These are phyloP conservation scores for Eospalax fontanierii DNA, from an alignment of 2,797 vertebrate genomes.

Conservation along the genomic window DNA sequence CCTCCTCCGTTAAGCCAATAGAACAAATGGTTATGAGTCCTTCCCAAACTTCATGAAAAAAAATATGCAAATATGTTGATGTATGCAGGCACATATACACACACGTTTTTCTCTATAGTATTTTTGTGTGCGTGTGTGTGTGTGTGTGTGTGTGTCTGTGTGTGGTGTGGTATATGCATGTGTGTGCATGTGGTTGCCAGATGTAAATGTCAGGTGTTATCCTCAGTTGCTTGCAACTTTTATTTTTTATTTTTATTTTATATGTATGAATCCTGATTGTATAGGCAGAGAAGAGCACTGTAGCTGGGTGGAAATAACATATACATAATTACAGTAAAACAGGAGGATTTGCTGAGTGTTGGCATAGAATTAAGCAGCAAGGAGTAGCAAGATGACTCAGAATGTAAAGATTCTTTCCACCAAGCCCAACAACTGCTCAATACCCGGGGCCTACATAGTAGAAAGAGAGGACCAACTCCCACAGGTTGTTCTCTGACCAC, in stretches of 20 bases:
- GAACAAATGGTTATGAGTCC: too few species aligned
- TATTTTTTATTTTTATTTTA: background rate
- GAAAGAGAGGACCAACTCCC: background rate
- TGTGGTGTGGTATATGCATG: background rate
- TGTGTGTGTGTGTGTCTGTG: background rate
- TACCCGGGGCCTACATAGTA: too few species aligned
- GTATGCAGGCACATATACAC: too few species aligned
- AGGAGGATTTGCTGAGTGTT: background rate
- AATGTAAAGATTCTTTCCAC: background rate
- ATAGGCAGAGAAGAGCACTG: conserved; percentile 3
- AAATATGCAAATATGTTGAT: too few species aligned
- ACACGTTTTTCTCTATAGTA: too few species aligned
- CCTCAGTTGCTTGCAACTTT: background rate
- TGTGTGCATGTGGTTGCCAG: background rate
- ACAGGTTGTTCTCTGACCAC: background rate
- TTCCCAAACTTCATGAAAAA: too few species aligned
- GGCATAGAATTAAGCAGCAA: background rate
- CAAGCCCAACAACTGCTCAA: background rate
- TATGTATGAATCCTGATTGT: background rate
- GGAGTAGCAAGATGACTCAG: background rate
- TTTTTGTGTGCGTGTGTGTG: too few species aligned
- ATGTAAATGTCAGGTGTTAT: background rate
- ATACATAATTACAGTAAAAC: background rate
- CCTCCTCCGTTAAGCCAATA: too few species aligned
- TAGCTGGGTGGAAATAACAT: background rate